Conservation (phyloP, 1,140 invertebrate genomes). For the Meloidogyne hapla region DNA sequence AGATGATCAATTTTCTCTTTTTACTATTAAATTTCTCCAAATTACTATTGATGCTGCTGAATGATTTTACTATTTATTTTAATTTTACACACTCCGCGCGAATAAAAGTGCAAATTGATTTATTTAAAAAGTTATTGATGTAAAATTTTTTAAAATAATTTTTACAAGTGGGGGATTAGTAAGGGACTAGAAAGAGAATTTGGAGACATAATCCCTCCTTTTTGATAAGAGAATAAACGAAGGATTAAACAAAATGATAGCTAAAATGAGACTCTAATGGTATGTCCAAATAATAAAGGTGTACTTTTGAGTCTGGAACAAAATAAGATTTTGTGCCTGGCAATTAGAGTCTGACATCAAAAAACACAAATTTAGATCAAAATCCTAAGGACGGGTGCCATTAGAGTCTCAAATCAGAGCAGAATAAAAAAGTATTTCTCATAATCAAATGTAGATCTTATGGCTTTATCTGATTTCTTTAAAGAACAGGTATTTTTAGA, state of each 20-base stretch:
- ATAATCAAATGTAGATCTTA: too few relatives aligned
- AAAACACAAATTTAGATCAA: too few relatives aligned
- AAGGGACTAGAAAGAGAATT: neutral
- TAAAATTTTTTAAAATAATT: neutral
- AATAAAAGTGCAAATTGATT: neutral
- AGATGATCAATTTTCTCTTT: neutral
- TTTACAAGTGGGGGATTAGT: neutral
- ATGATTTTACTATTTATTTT: slow-evolving; percentile 5
- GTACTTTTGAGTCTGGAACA: neutral
- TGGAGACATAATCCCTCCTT: too few relatives aligned
- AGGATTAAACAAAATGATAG: neutral
- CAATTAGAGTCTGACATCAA: too few relatives aligned
- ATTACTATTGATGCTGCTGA: neutral
- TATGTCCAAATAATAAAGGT: too few relatives aligned
- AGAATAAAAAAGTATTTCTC: too few relatives aligned
- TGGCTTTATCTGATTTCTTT: too few relatives aligned
- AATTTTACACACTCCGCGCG: slow-evolving; percentile 4
- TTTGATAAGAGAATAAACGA: neutral
- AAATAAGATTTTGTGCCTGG: too few relatives aligned
- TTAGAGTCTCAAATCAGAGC: too few relatives aligned
- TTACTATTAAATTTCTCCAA: neutral
- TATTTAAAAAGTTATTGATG: neutral
- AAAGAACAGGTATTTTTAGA: too few relatives aligned
- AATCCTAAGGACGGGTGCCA: too few relatives aligned
- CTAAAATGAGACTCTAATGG: too few relatives aligned